These are phyloP conservation scores for Coelinius sp. DNA, from an alignment of 2,888 invertebrate species.

Conservation along the genomic window DNA sequence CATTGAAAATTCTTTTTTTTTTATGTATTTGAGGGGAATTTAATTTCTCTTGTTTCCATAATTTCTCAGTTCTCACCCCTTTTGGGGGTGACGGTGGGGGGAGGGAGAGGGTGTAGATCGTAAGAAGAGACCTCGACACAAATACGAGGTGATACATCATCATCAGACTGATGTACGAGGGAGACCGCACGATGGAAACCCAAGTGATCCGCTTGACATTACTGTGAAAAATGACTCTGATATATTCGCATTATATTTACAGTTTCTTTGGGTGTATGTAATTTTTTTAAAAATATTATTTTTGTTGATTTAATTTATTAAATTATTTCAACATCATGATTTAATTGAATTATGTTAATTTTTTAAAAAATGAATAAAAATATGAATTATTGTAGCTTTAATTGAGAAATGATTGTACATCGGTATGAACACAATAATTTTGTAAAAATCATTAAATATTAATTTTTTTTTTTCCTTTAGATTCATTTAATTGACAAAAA, in stretches of 20 bases:
- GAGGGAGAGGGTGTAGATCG: conserved; percentile 30
- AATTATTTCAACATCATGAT: too few relatives aligned
- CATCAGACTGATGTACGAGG: conserved; percentile 39
- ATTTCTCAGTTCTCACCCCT: neutral
- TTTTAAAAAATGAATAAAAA: too few relatives aligned
- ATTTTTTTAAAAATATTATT: neutral
- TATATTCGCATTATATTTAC: conserved; percentile 24
- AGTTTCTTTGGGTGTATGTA: neutral
- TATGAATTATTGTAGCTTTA: too few relatives aligned
- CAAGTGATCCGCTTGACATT: conserved; percentile 39
- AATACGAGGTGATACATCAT: conserved; percentile 38
- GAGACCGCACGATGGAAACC: conserved; percentile 30
- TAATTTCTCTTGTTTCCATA: conserved; percentile 1
- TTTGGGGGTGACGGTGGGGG: neutral
- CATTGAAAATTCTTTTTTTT: conserved; percentile 18
- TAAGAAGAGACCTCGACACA: conserved; percentile 22
- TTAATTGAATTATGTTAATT: too few relatives aligned
- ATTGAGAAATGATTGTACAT: too few relatives aligned
- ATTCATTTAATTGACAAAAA: too few relatives aligned
- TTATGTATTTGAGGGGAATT: too few relatives aligned
- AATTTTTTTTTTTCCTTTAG: too few relatives aligned
- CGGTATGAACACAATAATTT: too few relatives aligned
- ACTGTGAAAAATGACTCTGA: conserved; percentile 41
- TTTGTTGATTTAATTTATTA: neutral
- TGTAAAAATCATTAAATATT: too few relatives aligned